Base-by-base conservation (phyloP, 2,888 invertebrate species). In the Aphelenchoides bicaudatus region DNA sequence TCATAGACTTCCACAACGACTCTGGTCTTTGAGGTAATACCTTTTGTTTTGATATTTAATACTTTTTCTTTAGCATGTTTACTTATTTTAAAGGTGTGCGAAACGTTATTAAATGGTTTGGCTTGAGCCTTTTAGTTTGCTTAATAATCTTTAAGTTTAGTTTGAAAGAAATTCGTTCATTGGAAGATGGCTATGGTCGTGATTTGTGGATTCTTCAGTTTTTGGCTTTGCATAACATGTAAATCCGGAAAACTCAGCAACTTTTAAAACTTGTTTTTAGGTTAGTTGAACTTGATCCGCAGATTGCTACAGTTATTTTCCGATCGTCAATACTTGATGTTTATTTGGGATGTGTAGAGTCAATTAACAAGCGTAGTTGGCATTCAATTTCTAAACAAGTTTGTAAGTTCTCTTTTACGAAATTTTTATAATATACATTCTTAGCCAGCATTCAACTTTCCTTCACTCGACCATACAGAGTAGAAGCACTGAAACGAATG, bases 301-400 rank as follows among this genome's bases (percentile, higher is more conserved):
- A 25, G 43, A 25, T 8, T 43, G 16, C 25, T 25, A 13, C 13
- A 16, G 13, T 16, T 13, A 13, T 34, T 13, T 34, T 43, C 21
- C 43, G 10, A 8, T 8, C 43, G 43, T 8, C 6, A 19, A 21
- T 43, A 19, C 23, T 43, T 8, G 25, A 6, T 10, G n/a, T 19
- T 8, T 43, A 43, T 25, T 21, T n/a, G 43, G 6, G 23, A 19
- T 43, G 43, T n/a, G 16, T 43, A 21, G 16, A 43, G 10, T 19
- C 43, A n/a, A 43, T 43, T 25, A 43, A 21, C 43, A n/a, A 6
- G 16, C n/a, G 43, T 8, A 43, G 25, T 43, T 43, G 43, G 43
- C 21, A 43, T 6, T 21, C 16, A 10, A 21, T 43, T 19, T 19
- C 43, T n/a, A 25, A 43, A 8, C 16, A 21, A 10, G 8, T 43